Base-by-base conservation (phyloP, 2,888 invertebrate genomes). In the Microctonus hyperodae region DNA sequence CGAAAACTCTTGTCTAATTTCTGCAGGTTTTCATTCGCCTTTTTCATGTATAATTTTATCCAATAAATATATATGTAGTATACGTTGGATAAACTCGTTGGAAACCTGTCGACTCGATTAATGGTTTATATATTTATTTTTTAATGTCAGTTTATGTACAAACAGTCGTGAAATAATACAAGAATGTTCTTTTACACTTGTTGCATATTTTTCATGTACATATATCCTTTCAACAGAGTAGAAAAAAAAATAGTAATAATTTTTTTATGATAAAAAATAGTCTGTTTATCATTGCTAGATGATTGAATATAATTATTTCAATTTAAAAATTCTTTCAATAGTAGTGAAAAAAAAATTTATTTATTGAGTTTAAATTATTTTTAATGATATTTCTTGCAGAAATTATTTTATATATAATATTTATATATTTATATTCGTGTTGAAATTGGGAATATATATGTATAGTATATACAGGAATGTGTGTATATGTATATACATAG, bases 151-250 rank as follows among this genome's bases (percentile, higher is more conserved):
- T 72, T 20, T 61, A 69, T 72, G 72, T 73, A 74, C 75, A 73
- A 77, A 75, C 70, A 71, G 75, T 75, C 74, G 73, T 76, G 75
- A 74, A 77, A 76, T 74, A 75, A 74, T 72, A 75, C 74, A 76
- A 77, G 75, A 76, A 78, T 74, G 74, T 76, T 75, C 74, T 77
- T 77, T 78, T 75, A 69, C 78, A 79, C 79, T 79, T 79, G 79
- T 79, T 79, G 79, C 79, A 67, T n/a, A n/a, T 71, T 73, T 74
- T 70, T 72, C 74, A 73, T 31, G 48, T 10, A 31, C 28, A 25
- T 48, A 11, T 25, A n/a, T 31, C 28, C 11, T n/a, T 44, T 44
- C 44, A 20, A 4, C 44, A 16, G 44, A 9, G n/a, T 7, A 4
- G 7, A 4, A n/a, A 7, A 16, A 16, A 37, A 28, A 28, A 5